Evolutionary conservation across 2,888 invertebrate genomes (phyloP), one percentile per base, ranked within the genome.

Genomic region (Amphipyra berbera): DNA sequence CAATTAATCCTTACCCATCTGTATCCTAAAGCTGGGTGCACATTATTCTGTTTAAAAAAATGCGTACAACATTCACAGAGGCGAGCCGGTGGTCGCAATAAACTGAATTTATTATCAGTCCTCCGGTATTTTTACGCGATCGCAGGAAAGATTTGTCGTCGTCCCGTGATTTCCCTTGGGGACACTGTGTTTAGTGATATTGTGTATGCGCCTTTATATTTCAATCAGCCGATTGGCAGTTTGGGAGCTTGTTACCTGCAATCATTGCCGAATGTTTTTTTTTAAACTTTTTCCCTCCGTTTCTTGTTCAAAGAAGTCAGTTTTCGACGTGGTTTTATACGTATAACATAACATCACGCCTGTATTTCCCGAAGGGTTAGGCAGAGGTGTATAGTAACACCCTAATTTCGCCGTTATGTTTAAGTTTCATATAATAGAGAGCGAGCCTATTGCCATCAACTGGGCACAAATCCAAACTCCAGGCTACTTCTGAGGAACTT

Each of bases 81-180:
- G 68, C 72, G 72, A 73, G 77, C 79, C 80, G 68, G 75, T 76
- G 82, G 81, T 83, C 80, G 88, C 88, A 84, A 87, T 90, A 89
- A 89, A 88, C 73, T 78, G 80, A 85, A 90, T 90, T 90, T 90
- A 90, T 87, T 79, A 79, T 71, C 79, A 83, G 80, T 81, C 67
- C 81, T 68, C 65, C 81, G 80, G 86, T 89, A 87, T 86, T 87
- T 88, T 88, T 81, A 81, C 65, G 79, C 83, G 87, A 87, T 87
- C 83, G 76, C 76, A 45, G 78, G 74, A 74, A 85, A 89, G 90
- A 90, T 90, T 90, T 91, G 90, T 90, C 89, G 87, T 68, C 71
- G 70, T 62, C 73, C 82, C 48, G 76, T 89, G 90, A 91, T 91
- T 91, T 91, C 91, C 91, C 91, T 15, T 0, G 88, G 82, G 91